Base-by-base conservation (phyloP, 1,140 invertebrate genomes). In the Brachionus rotundiformis region DNA sequence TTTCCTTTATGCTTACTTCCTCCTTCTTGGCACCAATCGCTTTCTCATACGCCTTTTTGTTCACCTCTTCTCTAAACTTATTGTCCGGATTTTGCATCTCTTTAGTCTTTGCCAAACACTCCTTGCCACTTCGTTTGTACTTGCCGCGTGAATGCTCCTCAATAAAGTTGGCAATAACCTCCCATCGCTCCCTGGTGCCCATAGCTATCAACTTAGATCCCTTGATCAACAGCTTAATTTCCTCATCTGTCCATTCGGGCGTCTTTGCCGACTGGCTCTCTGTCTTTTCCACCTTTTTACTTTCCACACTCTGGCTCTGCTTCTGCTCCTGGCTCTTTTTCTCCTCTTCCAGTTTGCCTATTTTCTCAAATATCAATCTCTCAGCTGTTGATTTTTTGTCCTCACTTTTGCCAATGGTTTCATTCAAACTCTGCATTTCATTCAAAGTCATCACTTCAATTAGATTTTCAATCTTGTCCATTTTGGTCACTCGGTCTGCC, bases 181-280 rank as follows among this genome's bases (percentile, higher is more conserved):
- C 33, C 77, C 75, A 82, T 29, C 61, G 10, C 25, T 96, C 93
- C 87, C 92, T 93, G 0, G 96, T 98, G 13, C 96, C 96, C 49
- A 95, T 95, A 0, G 96, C 95, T 87, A 98, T 98, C 1, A 98
- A 86, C 89, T 97, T 98, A 0, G 98, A 95, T 39, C 94, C 95
- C 87, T 98, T 98, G 19, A 98, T 95, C 0, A 98, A 89, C 16
- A 96, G 86, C 84, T 95, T 93, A 0, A 95, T 88, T 84, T 98
- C 95, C 76, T 91, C 90, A 71, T 91, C 90, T 19, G 89, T 91
- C 96, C 96, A 98, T 6, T 91, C 88, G 44, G 84, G 84, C n/a
- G 80, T 29, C 68, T 75, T 80, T 11, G 27, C 16, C 31, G 11
- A n/a, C 10, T 36, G 29, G 8, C 16, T 33, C 29, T 16, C 41